Evolutionary conservation across 2,113 vertebrate genomes (phyloP), one percentile per base, ranked within the genome.

Genomic region (Solea solea): DNA sequence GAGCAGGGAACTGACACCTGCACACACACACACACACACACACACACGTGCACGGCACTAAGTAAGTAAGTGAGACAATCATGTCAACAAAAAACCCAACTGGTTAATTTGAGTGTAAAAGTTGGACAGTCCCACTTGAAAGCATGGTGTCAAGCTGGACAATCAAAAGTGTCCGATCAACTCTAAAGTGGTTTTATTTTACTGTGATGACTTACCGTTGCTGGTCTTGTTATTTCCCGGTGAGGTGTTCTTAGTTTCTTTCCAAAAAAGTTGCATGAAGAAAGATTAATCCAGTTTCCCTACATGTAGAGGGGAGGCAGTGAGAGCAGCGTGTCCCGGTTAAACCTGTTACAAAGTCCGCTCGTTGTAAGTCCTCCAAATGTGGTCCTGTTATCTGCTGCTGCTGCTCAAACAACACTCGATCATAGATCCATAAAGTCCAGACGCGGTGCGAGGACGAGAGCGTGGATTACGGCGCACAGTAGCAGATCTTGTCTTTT

Each of bases 211-310:
- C 87, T 80, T 88, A 94, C 94, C 88, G 73, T 75, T 83, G 55
- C 44, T 76, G 60, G 62, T 68, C 72, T 90, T 91, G 68, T 40
- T 78, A 69, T 84, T 82, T 41, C 83, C 89, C 27, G 81, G 76
- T 27, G 89, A 92, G 70, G 78, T 87, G 90, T 74, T 90, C 75
- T 82, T 91, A 60, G 89, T 92, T 68, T 93, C 92, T 85, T 92
- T 93, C 93, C 93, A 93, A 92, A 93, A 92, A 85, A 94, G 93
- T 94, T 93, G 93, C 93, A 94, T 94, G 86, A 92, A 94, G 90
- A 93, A 21, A 89, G 82, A 65, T 88, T 92, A 90, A 88, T 94
- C 91, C 92, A 86, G 88, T 74, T 91, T 78, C 85, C 81, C 81
- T 48, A 59, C 64, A 76, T 64, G 64, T 0, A 75, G 44, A 50